Evolutionary conservation across 2,113 vertebrate genomes (phyloP).

Genomic region (Sminthopsis crassicaudata): DNA sequence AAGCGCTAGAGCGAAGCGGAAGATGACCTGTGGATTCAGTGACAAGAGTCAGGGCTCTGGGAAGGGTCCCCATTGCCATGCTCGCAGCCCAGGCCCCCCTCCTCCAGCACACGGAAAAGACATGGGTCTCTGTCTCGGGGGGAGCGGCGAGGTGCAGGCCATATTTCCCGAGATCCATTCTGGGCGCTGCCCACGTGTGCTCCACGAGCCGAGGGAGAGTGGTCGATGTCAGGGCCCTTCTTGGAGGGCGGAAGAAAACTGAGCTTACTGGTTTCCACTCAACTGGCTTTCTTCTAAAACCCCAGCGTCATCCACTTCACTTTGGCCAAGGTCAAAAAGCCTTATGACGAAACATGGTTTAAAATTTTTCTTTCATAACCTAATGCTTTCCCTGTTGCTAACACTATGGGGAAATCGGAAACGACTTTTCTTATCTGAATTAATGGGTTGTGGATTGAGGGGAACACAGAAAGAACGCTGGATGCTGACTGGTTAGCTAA

Average conservation of each 20-base stretch:
- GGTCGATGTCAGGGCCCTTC: background rate
- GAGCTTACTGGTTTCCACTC: background rate
- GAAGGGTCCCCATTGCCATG: background rate
- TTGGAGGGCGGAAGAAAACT: background rate
- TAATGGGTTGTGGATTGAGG: background rate
- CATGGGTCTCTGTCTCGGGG: too few relatives aligned
- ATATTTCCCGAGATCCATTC: background rate
- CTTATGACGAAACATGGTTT: background rate
- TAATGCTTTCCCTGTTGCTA: background rate
- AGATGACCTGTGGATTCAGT: conserved; percentile 90
- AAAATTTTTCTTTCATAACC: background rate
- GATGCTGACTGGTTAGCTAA: background rate
- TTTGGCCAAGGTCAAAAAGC: background rate
- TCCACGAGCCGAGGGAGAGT: background rate
- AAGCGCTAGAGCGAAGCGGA: conserved; percentile 94
- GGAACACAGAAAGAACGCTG: background rate
- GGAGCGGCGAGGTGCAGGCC: background rate
- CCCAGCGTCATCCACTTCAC: background rate
- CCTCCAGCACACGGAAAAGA: background rate
- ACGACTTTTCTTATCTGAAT: background rate
- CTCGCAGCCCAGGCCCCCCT: background rate
- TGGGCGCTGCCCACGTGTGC: background rate
- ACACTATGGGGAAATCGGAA: background rate
- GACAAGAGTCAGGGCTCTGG: background rate
- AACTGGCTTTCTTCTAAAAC: background rate